Evolutionary conservation across 1,140 invertebrate genomes (phyloP).

Genomic region (Lordiphosa stackelbergi): DNA sequence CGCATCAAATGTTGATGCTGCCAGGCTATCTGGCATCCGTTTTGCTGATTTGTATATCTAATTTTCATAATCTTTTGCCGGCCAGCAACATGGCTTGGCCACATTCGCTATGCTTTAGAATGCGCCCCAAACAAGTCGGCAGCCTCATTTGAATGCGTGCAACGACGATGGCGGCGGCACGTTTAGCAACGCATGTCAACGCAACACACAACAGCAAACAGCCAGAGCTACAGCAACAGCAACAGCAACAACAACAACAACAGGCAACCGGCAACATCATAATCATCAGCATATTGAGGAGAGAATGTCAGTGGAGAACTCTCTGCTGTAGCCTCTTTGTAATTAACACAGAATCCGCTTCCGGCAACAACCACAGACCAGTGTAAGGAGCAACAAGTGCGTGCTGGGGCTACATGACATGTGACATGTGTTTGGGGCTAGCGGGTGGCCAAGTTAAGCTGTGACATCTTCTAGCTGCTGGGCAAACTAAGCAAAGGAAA

Average conservation of each 20-base stretch:
- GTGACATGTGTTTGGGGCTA: slow-evolving; percentile 66
- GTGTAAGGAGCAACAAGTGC: slow-evolving; percentile 34
- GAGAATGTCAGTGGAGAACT: slow-evolving; percentile 21
- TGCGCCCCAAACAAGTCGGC: slow-evolving; percentile 55
- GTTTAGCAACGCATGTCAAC: slow-evolving; percentile 74
- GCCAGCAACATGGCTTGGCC: slow-evolving; percentile 12
- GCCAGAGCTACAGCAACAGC: slow-evolving; percentile 19
- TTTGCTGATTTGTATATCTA: slow-evolving; percentile 76
- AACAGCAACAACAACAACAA: slow-evolving; percentile 27
- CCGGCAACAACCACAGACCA: slow-evolving; percentile 43
- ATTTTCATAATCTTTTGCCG: slow-evolving; percentile 71
- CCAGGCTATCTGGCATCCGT: slow-evolving; percentile 52
- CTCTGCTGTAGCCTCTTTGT: slow-evolving; percentile 38
- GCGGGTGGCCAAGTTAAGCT: slow-evolving; percentile 49
- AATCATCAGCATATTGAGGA: slow-evolving; percentile 23
- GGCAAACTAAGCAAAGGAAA: slow-evolving; percentile 44
- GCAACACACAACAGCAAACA: slow-evolving; percentile 61
- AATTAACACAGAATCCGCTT: slow-evolving; percentile 72
- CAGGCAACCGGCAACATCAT: slow-evolving; percentile 34
- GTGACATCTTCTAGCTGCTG: slow-evolving; percentile 73
- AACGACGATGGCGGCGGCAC: slow-evolving; percentile 20
- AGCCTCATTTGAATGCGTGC: slow-evolving; percentile 66
- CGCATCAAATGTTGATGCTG: slow-evolving; percentile 59
- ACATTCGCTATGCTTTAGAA: slow-evolving; percentile 40
- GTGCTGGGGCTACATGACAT: slow-evolving; percentile 53